Evolutionary conservation across 2,113 vertebrate genomes (phyloP).

Genomic region (Cepphus grylle): DNA sequence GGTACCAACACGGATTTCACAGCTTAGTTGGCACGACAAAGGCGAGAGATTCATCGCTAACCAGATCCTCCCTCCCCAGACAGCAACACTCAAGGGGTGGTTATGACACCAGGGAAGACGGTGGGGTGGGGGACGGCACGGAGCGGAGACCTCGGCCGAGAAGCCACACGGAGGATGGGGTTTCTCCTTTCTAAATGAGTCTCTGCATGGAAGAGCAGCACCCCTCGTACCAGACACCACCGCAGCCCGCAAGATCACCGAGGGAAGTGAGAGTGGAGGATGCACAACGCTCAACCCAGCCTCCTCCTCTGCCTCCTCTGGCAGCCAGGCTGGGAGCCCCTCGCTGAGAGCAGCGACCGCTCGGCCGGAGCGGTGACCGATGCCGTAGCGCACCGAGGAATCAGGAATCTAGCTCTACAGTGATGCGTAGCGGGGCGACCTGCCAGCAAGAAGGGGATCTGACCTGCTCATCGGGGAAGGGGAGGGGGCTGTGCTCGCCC

Average conservation of each 20-base stretch:
- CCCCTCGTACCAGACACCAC: constrained; percentile 20
- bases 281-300: neutral
- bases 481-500: neutral
- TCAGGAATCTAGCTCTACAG: neutral
- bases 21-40: constrained; percentile 17
- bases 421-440: neutral
- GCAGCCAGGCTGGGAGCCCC: neutral
- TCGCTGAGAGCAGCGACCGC: neutral
- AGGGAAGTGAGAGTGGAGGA: neutral
- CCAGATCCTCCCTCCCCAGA: neutral
- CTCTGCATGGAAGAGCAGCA: neutral
- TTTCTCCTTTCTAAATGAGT: neutral
- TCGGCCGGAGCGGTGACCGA: rapidly evolving
- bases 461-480: neutral
- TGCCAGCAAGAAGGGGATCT: constrained; percentile 17
- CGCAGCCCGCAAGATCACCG: neutral
- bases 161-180: neutral
- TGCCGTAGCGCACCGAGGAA: neutral
- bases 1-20: constrained; percentile 26
- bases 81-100: neutral
- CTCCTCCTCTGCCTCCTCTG: neutral
- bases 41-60: neutral
- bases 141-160: rapidly evolving
- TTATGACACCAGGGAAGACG: neutral
- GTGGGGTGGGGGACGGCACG: neutral